Conservation (phyloP, 2,888 invertebrate genomes). For the Phortica magna region DNA sequence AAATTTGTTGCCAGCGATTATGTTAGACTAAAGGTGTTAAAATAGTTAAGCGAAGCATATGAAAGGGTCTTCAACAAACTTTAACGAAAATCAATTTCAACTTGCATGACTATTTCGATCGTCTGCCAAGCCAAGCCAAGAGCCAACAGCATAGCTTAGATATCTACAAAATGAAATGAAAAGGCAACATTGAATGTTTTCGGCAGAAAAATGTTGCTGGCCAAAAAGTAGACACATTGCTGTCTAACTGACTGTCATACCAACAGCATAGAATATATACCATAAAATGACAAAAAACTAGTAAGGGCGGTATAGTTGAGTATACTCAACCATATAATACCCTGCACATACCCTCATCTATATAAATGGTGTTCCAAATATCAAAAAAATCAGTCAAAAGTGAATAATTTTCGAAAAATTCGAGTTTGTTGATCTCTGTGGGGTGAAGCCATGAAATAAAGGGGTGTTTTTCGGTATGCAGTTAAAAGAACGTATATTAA, state of each 20-base stretch:
- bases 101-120: background rate
- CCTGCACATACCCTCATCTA: too few species aligned
- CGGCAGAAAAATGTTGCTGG: constrained; percentile 36
- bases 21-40: constrained; percentile 14
- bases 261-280: background rate
- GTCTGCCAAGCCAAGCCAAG: constrained; percentile 12
- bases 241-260: constrained; percentile 13
- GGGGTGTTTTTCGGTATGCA: too few species aligned
- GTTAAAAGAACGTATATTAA: too few species aligned
- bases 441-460: too few species aligned
- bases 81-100: constrained; percentile 9
- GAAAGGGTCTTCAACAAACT: background rate
- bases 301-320: too few species aligned
- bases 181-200: constrained; percentile 16
- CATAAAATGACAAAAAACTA: background rate
- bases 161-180: constrained; percentile 33
- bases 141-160: constrained; percentile 27
- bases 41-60: constrained; percentile 9
- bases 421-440: too few species aligned
- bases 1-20: constrained; percentile 50
- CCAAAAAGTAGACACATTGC: constrained; percentile 46
- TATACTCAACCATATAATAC: too few species aligned
- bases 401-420: too few species aligned
- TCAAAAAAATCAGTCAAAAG: too few species aligned
- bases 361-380: too few species aligned